These are phyloP conservation scores for Caenorhabditis afra DNA, from an alignment of 2,888 invertebrate genomes.

Conservation along the genomic window DNA sequence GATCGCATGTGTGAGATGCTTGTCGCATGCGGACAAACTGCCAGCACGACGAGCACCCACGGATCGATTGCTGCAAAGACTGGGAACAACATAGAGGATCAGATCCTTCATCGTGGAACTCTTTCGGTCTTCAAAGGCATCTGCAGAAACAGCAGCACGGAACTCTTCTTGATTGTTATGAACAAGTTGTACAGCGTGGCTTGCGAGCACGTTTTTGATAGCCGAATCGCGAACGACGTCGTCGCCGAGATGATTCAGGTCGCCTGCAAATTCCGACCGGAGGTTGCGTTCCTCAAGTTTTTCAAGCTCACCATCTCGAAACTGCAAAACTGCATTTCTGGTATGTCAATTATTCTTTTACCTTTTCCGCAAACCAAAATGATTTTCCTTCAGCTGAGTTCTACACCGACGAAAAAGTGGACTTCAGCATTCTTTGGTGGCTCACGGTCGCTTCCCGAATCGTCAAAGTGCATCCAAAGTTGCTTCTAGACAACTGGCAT, in stretches of 20 bases:
- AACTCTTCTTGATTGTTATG: slow-evolving; percentile 84
- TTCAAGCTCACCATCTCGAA: slow-evolving; percentile 70
- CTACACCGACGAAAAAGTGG: slow-evolving; percentile 70
- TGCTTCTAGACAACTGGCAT: slow-evolving; percentile 82
- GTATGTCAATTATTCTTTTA: slow-evolving; percentile 41
- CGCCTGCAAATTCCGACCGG: slow-evolving; percentile 81
- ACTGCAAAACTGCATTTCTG: slow-evolving; percentile 67
- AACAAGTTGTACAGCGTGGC: slow-evolving; percentile 87
- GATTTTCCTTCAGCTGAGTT: slow-evolving; percentile 64
- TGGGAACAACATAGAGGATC: slow-evolving; percentile 63
- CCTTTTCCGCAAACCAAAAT: not conserved
- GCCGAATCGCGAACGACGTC: slow-evolving; percentile 89
- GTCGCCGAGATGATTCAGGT: slow-evolving; percentile 86
- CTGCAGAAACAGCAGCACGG: slow-evolving; percentile 61
- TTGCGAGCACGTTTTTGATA: slow-evolving; percentile 88
- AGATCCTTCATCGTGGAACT: slow-evolving; percentile 64
- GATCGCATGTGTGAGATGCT: slow-evolving; percentile 83
- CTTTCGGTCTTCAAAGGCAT: slow-evolving; percentile 67
- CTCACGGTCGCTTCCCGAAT: slow-evolving; percentile 81
- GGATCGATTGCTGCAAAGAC: slow-evolving; percentile 56
- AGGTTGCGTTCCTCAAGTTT: slow-evolving; percentile 73
- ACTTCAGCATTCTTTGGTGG: slow-evolving; percentile 77
- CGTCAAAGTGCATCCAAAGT: slow-evolving; percentile 83
- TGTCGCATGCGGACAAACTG: slow-evolving; percentile 58
- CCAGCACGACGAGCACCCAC: slow-evolving; percentile 50